Percentiles rank a stretch among this genome's conserved stretches.
Evolutionary conservation across 2,113 vertebrate species (phyloP).

Genomic region (Nicator chloris): DNA sequence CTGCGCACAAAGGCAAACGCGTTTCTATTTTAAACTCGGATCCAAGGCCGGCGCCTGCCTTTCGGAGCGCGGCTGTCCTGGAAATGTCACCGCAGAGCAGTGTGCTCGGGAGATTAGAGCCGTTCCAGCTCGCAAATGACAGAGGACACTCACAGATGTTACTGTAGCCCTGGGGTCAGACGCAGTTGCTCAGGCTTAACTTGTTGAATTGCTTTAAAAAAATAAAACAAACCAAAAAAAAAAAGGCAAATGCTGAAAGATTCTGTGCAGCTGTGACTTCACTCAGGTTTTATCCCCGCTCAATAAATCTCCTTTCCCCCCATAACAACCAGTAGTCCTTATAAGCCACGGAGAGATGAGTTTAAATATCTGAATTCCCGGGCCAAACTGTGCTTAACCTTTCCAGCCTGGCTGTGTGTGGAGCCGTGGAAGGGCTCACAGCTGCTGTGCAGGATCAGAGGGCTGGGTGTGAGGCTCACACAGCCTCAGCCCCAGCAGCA

Average conservation of each 20-base stretch:
- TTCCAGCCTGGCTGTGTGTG: neutral
- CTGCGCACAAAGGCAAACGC: neutral
- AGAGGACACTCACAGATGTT: constrained; percentile 22
- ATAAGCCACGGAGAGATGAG: neutral
- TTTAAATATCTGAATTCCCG: neutral
- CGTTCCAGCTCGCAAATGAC: constrained; percentile 26
- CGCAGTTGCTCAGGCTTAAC: neutral
- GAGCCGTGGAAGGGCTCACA: neutral
- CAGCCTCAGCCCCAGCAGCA: neutral
- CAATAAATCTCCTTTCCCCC: neutral
- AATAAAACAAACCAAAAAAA: neutral
- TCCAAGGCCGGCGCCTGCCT: constrained; percentile 33
- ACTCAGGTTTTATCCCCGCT: neutral
- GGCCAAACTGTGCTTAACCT: fast-evolving
- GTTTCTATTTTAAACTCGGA: constrained; percentile 30
- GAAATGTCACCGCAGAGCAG: constrained; percentile 50
- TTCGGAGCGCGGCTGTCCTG: constrained; percentile 44
- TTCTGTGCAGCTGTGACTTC: neutral
- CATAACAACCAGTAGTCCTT: neutral
- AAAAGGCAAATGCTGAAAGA: neutral
- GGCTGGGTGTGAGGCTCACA: fast-evolving
- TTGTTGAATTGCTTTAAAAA: neutral
- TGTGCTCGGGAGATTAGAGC: constrained; percentile 37
- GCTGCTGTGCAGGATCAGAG: neutral
- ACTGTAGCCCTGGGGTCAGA: neutral